Conservation (phyloP, 1,140 invertebrate genomes). For the Aphelenchoides fujianensis region DNA sequence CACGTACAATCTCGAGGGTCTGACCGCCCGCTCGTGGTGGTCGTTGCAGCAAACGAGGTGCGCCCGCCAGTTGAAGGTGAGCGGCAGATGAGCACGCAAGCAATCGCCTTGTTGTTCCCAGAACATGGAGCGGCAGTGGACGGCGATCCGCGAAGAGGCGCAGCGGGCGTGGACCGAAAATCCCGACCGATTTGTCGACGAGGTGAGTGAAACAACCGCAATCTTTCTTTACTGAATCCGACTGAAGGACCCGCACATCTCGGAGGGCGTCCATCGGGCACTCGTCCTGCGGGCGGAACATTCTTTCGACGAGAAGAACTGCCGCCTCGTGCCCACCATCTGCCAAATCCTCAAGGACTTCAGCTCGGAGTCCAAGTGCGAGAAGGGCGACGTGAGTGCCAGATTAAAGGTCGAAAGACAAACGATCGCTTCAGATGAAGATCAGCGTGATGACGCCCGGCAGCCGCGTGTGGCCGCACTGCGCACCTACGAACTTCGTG, state of each 20-base stretch:
- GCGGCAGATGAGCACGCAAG: too few relatives aligned
- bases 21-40: slow-evolving; percentile 78
- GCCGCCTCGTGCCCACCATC: slow-evolving; percentile 71
- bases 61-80: slow-evolving; percentile 64
- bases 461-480: slow-evolving; percentile 81
- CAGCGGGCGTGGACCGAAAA: slow-evolving; percentile 69
- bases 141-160: slow-evolving; percentile 75
- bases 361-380: slow-evolving; percentile 70
- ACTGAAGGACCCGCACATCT: slow-evolving; percentile 23
- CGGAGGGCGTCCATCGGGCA: slow-evolving; percentile 74
- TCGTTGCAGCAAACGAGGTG: slow-evolving; percentile 70
- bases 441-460: slow-evolving; percentile 78
- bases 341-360: slow-evolving; percentile 73
- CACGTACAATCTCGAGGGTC: slow-evolving; percentile 75
- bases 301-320: slow-evolving; percentile 65
- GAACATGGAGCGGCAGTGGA: slow-evolving; percentile 73
- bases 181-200: too few relatives aligned
- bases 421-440: slow-evolving; percentile 70
- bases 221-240: too few relatives aligned
- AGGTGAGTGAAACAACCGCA: too few relatives aligned
- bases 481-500: slow-evolving; percentile 82
- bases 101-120: too few relatives aligned
- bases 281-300: slow-evolving; percentile 75
- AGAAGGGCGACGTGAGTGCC: slow-evolving; percentile 68
- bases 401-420: background rate